phyloP scores from a whole-genome alignment of 2,113 vertebrate species.

The Origma solitaria region DNA sequence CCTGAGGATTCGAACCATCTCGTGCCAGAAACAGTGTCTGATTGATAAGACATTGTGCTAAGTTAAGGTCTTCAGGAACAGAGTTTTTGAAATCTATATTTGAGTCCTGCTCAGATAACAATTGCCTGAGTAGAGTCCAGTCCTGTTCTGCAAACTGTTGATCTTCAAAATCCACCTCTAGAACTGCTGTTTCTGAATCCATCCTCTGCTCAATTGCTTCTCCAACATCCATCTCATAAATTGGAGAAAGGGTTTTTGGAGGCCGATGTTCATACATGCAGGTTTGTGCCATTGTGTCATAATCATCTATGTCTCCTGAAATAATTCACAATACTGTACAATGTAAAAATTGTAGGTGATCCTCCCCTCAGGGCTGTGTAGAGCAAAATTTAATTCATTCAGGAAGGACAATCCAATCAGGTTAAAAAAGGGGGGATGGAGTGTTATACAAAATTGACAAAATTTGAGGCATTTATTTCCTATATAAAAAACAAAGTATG shows the following conservation, averaged over 20 bases:
- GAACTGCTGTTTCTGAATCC: conserved; percentile 77
- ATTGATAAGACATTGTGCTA: conserved; percentile 98
- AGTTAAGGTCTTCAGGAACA: conserved; percentile 94
- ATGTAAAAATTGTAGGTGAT: conserved; percentile 87
- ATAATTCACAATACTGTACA: conserved; percentile 99
- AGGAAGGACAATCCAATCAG: conserved; percentile 64
- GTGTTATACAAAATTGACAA: conserved; percentile 71
- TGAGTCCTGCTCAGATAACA: conserved; percentile 90
- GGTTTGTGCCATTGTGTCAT: conserved; percentile 96
- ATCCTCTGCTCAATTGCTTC: conserved; percentile 86
- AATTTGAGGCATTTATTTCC: conserved; percentile 69
- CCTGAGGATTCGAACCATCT: conserved; percentile 85
- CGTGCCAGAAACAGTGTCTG: conserved; percentile 93
- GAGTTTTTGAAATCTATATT: conserved; percentile 89
- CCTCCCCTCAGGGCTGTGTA: conserved; percentile 72
- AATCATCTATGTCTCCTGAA: conserved; percentile 99
- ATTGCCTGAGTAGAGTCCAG: conserved; percentile 91
- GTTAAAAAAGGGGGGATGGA: conserved; percentile 49
- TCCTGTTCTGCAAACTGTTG: conserved; percentile 90
- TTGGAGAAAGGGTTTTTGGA: conserved; percentile 96
- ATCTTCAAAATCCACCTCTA: conserved; percentile 75
- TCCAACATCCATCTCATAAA: conserved; percentile 92
- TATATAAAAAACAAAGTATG: conserved; percentile 66
- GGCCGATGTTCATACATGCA: conserved; percentile 90
- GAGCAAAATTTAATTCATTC: conserved; percentile 71